These are phyloP conservation scores for Eleginops maclovinus DNA, from an alignment of 2,113 vertebrate genomes.

Conservation along the genomic window DNA sequence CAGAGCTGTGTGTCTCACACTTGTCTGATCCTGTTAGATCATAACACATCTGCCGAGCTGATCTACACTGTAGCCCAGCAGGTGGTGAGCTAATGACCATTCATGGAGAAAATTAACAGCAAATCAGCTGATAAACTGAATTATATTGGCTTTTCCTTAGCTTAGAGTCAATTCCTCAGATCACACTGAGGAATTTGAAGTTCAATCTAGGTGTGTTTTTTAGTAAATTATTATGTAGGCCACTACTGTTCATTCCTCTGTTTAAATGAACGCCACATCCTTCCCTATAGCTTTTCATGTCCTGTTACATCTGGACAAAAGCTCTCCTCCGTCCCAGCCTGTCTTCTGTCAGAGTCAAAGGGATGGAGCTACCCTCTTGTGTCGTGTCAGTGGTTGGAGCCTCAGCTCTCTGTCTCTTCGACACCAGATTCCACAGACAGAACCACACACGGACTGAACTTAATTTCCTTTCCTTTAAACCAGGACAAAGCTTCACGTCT, in stretches of 20 bases:
- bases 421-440: slow-evolving; percentile 7
- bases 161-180: too few relatives aligned
- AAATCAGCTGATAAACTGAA: slow-evolving; percentile 19
- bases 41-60: not conserved
- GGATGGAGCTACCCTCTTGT: not conserved
- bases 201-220: too few relatives aligned
- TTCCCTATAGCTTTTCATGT: slow-evolving; percentile 1
- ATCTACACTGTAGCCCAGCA: not conserved
- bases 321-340: slow-evolving; percentile 24
- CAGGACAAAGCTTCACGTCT: slow-evolving; percentile 13
- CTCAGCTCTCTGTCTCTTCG: slow-evolving; percentile 10
- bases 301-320: slow-evolving; percentile 13
- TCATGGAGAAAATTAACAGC: slow-evolving; percentile 38
- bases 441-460: slow-evolving; percentile 26
- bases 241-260: slow-evolving; percentile 2
- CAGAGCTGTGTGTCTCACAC: too few relatives aligned
- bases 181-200: not conserved
- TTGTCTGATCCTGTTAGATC: too few relatives aligned
- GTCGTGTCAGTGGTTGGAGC: slow-evolving; percentile 10
- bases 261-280: slow-evolving; percentile 34
- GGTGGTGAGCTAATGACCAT: slow-evolving; percentile 46
- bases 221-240: too few relatives aligned
- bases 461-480: slow-evolving; percentile 28
- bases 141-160: too few relatives aligned
- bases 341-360: slow-evolving; percentile 43